Evolutionary conservation across 2,797 vertebrate genomes (phyloP).

Genomic region (Anolis apletophallus): DNA sequence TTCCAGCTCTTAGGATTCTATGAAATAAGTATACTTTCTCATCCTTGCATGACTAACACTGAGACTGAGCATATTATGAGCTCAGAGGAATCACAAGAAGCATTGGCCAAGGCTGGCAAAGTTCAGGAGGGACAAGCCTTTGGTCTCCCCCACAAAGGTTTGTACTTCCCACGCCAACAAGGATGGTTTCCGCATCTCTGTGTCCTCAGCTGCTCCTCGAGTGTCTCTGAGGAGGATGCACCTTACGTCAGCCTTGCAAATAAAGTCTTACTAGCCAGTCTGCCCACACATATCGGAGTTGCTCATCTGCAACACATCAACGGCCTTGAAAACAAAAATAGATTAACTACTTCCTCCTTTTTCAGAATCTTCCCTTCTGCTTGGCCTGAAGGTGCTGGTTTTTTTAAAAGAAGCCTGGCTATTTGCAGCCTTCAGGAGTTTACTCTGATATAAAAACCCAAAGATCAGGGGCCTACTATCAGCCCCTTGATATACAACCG

Average conservation of each 20-base stretch:
- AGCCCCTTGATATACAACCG: too few relatives aligned
- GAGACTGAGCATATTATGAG: not conserved
- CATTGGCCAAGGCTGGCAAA: too few relatives aligned
- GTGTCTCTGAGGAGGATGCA: not conserved
- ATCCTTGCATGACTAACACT: not conserved
- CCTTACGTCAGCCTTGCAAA: not conserved
- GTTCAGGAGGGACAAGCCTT: not conserved
- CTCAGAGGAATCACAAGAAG: not conserved
- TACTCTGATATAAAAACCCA: not conserved
- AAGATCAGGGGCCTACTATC: not conserved
- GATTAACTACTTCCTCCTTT: not conserved
- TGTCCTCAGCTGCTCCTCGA: not conserved
- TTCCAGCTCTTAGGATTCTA: too few relatives aligned
- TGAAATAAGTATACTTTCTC: too few relatives aligned
- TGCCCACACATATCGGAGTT: not conserved
- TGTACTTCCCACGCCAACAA: not conserved
- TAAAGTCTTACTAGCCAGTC: not conserved
- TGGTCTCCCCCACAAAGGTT: not conserved
- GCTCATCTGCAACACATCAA: not conserved
- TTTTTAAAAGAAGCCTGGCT: not conserved
- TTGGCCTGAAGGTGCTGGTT: not conserved
- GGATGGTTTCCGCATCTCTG: not conserved
- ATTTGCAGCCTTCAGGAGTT: not conserved
- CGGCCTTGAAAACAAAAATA: not conserved
- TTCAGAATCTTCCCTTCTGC: not conserved